Percentiles rank a stretch among this genome's conserved stretches.
Evolutionary conservation across 1,140 invertebrate species (phyloP).

Genomic region (Zaprionus africanus): DNA sequence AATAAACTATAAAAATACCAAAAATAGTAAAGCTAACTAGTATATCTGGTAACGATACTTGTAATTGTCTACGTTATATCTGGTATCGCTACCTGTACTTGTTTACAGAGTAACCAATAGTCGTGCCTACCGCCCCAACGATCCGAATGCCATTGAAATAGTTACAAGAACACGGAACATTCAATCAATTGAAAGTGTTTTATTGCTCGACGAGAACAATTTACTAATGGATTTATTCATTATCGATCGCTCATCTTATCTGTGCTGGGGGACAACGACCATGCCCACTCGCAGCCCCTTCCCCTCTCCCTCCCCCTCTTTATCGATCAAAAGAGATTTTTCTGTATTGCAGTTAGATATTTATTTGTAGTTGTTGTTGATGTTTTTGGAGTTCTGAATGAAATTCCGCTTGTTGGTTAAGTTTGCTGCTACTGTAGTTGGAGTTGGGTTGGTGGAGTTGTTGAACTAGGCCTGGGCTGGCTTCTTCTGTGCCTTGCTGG

Average conservation of each 20-base stretch:
- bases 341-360: constrained; percentile 55
- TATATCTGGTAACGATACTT: not conserved
- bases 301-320: not conserved
- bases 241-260: not conserved
- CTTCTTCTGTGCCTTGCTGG: constrained; percentile 66
- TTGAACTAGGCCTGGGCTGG: constrained; percentile 45
- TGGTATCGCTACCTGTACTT: not conserved
- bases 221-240: constrained; percentile 38
- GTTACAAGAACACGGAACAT: constrained; percentile 9
- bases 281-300: not conserved
- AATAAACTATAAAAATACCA: not conserved
- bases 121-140: not conserved
- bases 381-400: constrained; percentile 61
- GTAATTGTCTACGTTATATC: not conserved
- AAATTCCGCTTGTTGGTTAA: constrained; percentile 72
- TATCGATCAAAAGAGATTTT: constrained; percentile 8
- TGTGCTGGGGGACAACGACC: not conserved
- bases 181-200: constrained; percentile 30
- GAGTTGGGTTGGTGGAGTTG: not conserved
- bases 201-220: constrained; percentile 28
- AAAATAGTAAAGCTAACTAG: not conserved
- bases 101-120: constrained; percentile 7
- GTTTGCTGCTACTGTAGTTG: constrained; percentile 16
- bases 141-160: not conserved
- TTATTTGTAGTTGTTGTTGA: constrained; percentile 56